A percentile compares a stretch with the other conserved stretches of the same genome.
These are phyloP conservation scores for Acanthisitta chloris DNA, from an alignment of 2,113 vertebrate species.

Conservation along the genomic window DNA sequence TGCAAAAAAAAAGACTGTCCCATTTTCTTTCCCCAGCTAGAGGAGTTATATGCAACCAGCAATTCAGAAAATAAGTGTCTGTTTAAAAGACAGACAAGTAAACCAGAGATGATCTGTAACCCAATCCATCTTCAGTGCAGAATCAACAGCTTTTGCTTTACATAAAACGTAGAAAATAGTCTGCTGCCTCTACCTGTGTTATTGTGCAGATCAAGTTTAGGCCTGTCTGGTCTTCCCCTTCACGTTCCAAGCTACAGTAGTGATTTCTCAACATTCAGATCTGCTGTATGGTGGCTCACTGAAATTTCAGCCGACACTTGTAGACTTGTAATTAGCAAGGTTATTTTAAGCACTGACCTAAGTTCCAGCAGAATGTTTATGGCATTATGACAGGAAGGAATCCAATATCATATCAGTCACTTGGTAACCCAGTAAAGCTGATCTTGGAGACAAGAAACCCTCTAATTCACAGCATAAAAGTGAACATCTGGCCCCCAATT, in stretches of 20 bases:
- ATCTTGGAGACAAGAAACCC: neutral
- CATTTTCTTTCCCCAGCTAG: slow-evolving; percentile 2
- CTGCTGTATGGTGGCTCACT: slow-evolving; percentile 56
- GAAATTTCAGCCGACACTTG: slow-evolving; percentile 76
- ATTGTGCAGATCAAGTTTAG: slow-evolving; percentile 37
- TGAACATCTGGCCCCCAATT: neutral
- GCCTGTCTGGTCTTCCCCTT: slow-evolving; percentile 30
- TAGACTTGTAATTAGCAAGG: slow-evolving; percentile 74
- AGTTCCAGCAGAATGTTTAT: slow-evolving; percentile 76
- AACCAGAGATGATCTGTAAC: slow-evolving; percentile 26
- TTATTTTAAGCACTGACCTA: slow-evolving; percentile 87
- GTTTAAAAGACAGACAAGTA: slow-evolving; percentile 18
- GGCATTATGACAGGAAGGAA: slow-evolving; percentile 64
- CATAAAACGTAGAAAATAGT: neutral
- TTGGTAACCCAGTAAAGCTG: slow-evolving; percentile 64
- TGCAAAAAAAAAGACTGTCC: slow-evolving; percentile 3
- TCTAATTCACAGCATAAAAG: neutral
- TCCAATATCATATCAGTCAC: slow-evolving; percentile 59
- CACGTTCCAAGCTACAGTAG: slow-evolving; percentile 45
- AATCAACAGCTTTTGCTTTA: slow-evolving; percentile 41
- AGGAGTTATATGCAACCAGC: neutral
- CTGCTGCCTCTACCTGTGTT: slow-evolving; percentile 30
- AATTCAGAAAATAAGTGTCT: slow-evolving; percentile 23
- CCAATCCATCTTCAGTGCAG: slow-evolving; percentile 36
- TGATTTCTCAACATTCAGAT: slow-evolving; percentile 55